A percentile compares a stretch with the other conserved stretches of the same genome.
These are phyloP conservation scores for Calonectris borealis DNA, from an alignment of 2,113 vertebrate genomes.

Conservation along the genomic window DNA sequence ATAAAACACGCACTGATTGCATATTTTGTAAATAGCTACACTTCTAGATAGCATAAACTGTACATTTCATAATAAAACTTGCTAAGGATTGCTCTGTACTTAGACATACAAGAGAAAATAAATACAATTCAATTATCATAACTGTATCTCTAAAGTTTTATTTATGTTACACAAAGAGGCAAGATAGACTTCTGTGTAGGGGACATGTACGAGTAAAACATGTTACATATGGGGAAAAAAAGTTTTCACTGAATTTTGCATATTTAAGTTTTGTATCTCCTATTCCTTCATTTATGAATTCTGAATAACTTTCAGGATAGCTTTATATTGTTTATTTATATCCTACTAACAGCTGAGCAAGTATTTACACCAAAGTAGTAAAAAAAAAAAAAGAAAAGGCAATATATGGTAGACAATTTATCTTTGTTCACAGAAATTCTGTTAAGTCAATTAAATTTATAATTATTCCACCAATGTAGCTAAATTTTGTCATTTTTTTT, in stretches of 20 bases:
- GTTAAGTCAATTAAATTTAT: neutral
- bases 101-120: neutral
- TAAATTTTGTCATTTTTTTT: neutral
- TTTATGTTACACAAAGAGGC: neutral
- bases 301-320: neutral
- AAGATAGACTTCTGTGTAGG: neutral
- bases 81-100: neutral
- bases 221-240: rapidly evolving
- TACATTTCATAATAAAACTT: neutral
- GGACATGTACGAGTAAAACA: neutral
- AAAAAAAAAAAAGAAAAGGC: neutral
- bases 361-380: neutral
- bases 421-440: neutral
- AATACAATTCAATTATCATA: neutral
- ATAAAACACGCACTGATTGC: neutral
- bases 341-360: neutral
- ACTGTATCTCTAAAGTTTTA: neutral
- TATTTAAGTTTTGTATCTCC: neutral
- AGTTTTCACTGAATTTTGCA: neutral
- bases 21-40: neutral
- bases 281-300: neutral
- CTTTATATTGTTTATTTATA: neutral
- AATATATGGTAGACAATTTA: neutral
- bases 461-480: neutral
- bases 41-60: neutral